Percentiles rank a stretch among this genome's conserved stretches.
Evolutionary conservation across 2,113 vertebrate species (phyloP).

Genomic region (Platycercus adscitus): DNA sequence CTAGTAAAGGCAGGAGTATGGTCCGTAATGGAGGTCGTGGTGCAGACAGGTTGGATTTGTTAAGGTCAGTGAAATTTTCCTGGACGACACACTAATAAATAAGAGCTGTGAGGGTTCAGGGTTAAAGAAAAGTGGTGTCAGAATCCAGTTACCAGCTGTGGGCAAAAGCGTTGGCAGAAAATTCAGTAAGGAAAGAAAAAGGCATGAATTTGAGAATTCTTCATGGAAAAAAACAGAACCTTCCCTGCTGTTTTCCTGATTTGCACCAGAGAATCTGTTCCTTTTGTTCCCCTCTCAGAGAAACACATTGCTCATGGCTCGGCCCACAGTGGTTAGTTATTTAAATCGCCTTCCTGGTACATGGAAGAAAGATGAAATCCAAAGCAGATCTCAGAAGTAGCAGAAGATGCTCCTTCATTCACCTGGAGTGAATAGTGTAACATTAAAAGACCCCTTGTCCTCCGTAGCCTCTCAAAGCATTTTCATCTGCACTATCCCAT

Average conservation of each 20-base stretch:
- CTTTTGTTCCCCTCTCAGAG: neutral
- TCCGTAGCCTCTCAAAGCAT: neutral
- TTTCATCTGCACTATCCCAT: neutral
- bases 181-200: neutral
- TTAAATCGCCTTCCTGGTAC: neutral
- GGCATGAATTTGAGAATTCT: neutral
- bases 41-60: neutral
- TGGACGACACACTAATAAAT: neutral
- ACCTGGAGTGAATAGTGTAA: neutral
- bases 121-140: neutral
- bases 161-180: neutral
- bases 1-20: neutral
- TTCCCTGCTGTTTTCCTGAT: neutral
- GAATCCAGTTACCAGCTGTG: neutral
- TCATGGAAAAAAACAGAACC: neutral
- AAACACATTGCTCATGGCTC: neutral
- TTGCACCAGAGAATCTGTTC: neutral
- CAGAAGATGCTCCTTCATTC: neutral
- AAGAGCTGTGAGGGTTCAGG: neutral
- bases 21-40: neutral
- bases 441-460: neutral
- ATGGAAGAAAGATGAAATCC: neutral
- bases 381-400: neutral
- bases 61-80: neutral
- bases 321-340: neutral